Evolutionary conservation across 35 echinoderm and acorn worm genomes (phyloP), one percentile per base, ranked within the genome.

Genomic region (Patiria miniata): DNA sequence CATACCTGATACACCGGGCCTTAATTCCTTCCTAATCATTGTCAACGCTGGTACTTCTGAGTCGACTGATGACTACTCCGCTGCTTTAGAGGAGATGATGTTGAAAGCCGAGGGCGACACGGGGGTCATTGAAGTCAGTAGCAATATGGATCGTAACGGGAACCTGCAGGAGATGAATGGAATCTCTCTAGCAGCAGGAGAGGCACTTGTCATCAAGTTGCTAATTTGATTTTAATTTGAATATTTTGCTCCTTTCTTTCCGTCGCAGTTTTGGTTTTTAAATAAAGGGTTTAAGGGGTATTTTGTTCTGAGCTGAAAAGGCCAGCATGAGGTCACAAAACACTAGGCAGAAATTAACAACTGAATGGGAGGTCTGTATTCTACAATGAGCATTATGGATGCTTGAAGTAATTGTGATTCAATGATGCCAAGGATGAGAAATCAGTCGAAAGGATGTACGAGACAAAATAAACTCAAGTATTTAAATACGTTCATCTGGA

Each of bases 21-120:
- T 86, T 34, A 6, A 59, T n/a, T 85, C 83, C 18, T 97, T 85
- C 69, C 84, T 97, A 4, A 79, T 97, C 2, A 87, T 85, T 22
- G 87, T 97, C 28, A 90, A 97, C 73, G 81, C 93, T 40, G 91
- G 95, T 21, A 85, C 86, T 23, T 65, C 77, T 51, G 14, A 83
- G 17, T 60, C 83, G n/a, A 88, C 79, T 40, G 40, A 77, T 29
- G 84, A 93, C 39, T 97, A 83, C 18, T 69, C 80, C 1, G 68
- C 36, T 19, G 34, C 60, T 30, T 55, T 89, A 39, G 8, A 26
- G 38, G 60, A 8, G 28, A 78, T n/a, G 51, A 82, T 14, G 15
- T 8, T 58, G 42, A 47, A 47, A 30, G 29, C 90, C 9, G 19
- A 5, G 1, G 19, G 44, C 9, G 84, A 32, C 56, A 56, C 50